These are phyloP conservation scores for Tursiops truncatus DNA, from an alignment of 2,113 vertebrate species.

Conservation along the genomic window DNA sequence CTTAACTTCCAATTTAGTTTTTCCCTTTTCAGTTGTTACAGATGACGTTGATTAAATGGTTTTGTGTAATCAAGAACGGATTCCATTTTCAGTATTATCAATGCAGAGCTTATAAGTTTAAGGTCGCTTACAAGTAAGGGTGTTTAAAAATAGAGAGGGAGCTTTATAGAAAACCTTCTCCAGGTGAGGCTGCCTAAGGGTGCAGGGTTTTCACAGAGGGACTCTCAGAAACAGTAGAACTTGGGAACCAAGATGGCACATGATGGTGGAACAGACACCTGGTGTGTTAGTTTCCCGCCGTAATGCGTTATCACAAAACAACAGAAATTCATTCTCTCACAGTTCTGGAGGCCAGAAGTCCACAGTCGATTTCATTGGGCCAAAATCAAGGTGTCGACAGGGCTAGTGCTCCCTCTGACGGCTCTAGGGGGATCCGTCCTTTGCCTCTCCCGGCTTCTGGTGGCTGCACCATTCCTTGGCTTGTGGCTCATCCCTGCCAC, in stretches of 20 bases:
- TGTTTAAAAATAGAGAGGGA: not conserved
- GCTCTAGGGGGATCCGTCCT: not conserved
- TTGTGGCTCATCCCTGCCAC: not conserved
- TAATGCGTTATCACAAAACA: not conserved
- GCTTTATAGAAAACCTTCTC: not conserved
- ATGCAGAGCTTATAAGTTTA: too few relatives aligned
- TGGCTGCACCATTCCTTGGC: not conserved
- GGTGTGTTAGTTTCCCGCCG: not conserved
- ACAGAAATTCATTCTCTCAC: not conserved
- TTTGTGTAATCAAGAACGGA: not conserved
- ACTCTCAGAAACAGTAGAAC: not conserved
- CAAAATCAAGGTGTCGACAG: not conserved
- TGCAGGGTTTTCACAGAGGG: not conserved
- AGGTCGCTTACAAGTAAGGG: not conserved
- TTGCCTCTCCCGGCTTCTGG: not conserved
- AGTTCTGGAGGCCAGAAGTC: not conserved
- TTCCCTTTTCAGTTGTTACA: not conserved
- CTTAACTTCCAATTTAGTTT: conserved; percentile 41
- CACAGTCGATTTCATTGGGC: not conserved
- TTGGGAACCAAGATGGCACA: not conserved
- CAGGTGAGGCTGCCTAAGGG: not conserved
- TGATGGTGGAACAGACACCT: not conserved
- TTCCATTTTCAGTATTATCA: not conserved
- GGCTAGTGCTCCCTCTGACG: not conserved
- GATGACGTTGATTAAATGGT: not conserved